phyloP scores from a whole-genome alignment of 2,888 invertebrate species.

The Clistopyga incitator region DNA sequence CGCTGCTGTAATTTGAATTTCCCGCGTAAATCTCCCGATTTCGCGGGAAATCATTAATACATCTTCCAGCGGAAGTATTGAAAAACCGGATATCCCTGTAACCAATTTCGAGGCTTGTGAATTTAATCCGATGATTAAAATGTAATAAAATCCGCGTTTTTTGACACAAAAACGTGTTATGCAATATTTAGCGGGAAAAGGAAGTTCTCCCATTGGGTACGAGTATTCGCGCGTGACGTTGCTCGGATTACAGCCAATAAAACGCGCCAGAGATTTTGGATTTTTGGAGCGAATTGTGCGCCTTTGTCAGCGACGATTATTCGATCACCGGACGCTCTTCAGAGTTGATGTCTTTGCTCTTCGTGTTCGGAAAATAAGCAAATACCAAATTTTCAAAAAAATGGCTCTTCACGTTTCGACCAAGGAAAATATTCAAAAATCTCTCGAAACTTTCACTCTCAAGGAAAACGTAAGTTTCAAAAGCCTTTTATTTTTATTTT shows the following conservation, averaged over 20 bases:
- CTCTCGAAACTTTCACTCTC: conserved; percentile 76
- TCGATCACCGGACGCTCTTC: conserved; percentile 47
- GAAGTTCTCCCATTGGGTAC: conserved; percentile 20
- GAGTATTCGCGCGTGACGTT: background rate
- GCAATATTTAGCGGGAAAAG: conserved; percentile 62
- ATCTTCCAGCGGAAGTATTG: background rate
- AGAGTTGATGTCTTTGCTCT: conserved; percentile 33
- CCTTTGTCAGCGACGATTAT: conserved; percentile 22
- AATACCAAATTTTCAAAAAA: too few species aligned
- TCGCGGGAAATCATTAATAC: conserved; percentile 51
- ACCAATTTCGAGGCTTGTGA: background rate
- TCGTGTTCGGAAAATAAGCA: conserved; percentile 6
- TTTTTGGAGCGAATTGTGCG: conserved; percentile 50
- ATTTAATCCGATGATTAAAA: background rate
- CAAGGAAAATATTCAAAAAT: conserved; percentile 80
- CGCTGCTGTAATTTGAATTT: background rate
- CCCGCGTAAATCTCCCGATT: conserved; percentile 22
- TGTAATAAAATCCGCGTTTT: conserved; percentile 19
- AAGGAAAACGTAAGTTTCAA: conserved; percentile 76
- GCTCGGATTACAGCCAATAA: conserved; percentile 49
- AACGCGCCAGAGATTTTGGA: background rate
- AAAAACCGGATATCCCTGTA: conserved; percentile 28
- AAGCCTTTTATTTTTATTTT: conserved; percentile 25
- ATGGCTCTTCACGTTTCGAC: conserved; percentile 80
- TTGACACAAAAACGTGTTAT: background rate